phyloP scores from a whole-genome alignment of 2,113 vertebrate genomes.

The Gila orcuttii region DNA sequence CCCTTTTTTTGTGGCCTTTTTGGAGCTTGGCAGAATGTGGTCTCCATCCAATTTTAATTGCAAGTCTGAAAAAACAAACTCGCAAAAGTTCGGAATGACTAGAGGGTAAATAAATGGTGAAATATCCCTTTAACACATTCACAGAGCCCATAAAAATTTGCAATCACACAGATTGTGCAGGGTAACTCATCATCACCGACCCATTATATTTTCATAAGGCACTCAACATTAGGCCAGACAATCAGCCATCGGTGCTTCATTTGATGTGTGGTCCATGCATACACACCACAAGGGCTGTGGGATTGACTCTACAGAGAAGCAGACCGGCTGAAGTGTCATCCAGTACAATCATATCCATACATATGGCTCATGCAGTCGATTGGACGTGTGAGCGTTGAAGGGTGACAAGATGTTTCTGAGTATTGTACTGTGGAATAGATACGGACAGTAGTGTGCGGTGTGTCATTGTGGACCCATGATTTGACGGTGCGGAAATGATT shows the following conservation, averaged over 20 bases:
- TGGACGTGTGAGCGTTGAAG: not conserved
- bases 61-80: no score
- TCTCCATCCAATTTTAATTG: no score
- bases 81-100: no score
- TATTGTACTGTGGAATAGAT: conserved; percentile 5
- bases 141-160: not conserved
- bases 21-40: no score
- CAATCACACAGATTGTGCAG: conserved; percentile 22
- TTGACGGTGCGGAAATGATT: conserved; percentile 1
- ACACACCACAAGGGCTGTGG: conserved; percentile 5
- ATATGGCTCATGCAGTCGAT: not conserved
- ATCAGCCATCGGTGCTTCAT: conserved; percentile 19
- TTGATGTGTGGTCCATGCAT: not conserved
- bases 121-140: not conserved
- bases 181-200: not conserved
- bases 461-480: not conserved
- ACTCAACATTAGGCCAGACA: conserved; percentile 28
- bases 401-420: conserved; percentile 9
- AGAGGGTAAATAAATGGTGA: not conserved
- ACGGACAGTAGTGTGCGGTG: not conserved
- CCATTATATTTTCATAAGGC: not conserved
- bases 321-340: not conserved
- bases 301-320: conserved; percentile 28
- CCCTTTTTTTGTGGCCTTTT: no score
- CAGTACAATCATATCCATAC: conserved; percentile 9